phyloP scores from a whole-genome alignment of 2,797 vertebrate species.

The Halcyon leucocephala region DNA sequence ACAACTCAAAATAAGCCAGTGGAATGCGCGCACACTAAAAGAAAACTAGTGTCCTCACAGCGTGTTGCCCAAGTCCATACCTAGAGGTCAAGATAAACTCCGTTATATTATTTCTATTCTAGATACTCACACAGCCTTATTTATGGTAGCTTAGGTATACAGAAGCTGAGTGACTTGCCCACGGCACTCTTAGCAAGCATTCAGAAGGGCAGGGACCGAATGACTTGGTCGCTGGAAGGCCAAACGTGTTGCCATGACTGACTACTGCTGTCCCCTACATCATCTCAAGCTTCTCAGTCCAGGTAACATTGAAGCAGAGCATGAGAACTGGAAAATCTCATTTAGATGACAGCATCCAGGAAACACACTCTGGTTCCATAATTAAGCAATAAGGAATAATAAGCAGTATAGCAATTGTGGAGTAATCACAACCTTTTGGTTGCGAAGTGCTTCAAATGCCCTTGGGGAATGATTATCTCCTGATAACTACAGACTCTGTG shows the following conservation, averaged over 20 bases:
- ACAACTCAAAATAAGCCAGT: not conserved
- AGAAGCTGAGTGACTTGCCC: not conserved
- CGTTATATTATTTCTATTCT: not conserved
- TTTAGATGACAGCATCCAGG: conserved; percentile 21
- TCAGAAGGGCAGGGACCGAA: not conserved
- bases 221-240: not conserved
- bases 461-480: conserved; percentile 66
- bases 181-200: not conserved
- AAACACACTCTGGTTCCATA: conserved; percentile 27
- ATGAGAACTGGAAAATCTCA: not conserved
- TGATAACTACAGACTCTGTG: conserved; percentile 53
- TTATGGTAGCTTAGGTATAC: not conserved
- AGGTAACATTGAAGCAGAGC: accelerated
- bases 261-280: not conserved
- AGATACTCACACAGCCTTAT: not conserved
- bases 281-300: not conserved
- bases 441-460: conserved; percentile 63
- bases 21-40: not conserved
- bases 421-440: conserved; percentile 68
- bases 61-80: accelerated
- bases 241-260: not conserved
- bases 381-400: conserved; percentile 73
- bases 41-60: not conserved
- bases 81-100: not conserved
- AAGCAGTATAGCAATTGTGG: conserved; percentile 51